These are phyloP conservation scores for Sebastolobus alascanus DNA, from an alignment of 2,797 vertebrate genomes.

Conservation along the genomic window DNA sequence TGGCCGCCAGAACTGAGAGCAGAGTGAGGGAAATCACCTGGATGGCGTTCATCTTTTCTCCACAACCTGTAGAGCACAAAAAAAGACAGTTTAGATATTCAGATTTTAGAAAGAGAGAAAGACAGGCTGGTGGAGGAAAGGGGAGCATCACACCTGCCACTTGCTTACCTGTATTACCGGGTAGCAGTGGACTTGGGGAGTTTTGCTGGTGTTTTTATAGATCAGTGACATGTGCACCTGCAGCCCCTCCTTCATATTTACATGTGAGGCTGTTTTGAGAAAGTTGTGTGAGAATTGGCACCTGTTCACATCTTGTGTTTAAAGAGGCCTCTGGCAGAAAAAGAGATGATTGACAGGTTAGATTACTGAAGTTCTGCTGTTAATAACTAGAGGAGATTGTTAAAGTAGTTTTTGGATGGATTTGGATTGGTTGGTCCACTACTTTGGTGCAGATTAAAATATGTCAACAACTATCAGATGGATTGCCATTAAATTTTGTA, in stretches of 20 bases:
- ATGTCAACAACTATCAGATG: too few relatives aligned
- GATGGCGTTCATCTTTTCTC: slow-evolving; percentile 69
- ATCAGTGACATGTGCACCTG: not conserved
- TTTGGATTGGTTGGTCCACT: not conserved
- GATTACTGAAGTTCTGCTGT: not conserved
- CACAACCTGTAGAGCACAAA: slow-evolving; percentile 38
- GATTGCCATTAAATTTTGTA: not conserved
- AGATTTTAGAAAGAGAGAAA: not conserved
- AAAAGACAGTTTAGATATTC: not conserved
- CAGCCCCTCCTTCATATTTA: slow-evolving; percentile 9
- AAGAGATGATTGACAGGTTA: slow-evolving; percentile 10
- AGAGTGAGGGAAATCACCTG: slow-evolving; percentile 75
- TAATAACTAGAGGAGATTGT: not conserved
- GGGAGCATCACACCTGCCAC: not conserved
- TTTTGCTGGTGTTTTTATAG: slow-evolving; percentile 43
- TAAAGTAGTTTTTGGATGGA: not conserved
- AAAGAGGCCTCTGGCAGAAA: slow-evolving; percentile 16
- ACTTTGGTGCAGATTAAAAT: not conserved
- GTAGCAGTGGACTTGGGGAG: slow-evolving; percentile 3
- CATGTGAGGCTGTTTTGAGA: slow-evolving; percentile 16
- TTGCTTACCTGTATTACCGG: slow-evolving; percentile 48
- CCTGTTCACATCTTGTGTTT: slow-evolving; percentile 52
- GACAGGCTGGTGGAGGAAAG: not conserved
- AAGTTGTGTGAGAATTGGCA: slow-evolving; percentile 43
- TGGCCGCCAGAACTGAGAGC: slow-evolving; percentile 71